Conservation (phyloP, 2,797 vertebrate genomes). For the Columba guinea region DNA sequence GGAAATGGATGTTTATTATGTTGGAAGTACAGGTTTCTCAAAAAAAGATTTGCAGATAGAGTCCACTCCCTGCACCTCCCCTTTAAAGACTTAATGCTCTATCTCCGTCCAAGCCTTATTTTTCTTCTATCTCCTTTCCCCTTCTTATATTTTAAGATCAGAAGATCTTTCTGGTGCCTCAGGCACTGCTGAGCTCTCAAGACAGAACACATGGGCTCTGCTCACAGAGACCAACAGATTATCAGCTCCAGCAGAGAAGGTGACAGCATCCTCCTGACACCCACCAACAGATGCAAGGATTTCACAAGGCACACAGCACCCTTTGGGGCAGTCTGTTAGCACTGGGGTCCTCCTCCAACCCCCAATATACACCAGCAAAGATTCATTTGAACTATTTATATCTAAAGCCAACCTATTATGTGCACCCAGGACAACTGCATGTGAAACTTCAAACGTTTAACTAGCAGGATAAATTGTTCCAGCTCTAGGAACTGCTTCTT, state of each 20-base stretch:
- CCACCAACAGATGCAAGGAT: not conserved
- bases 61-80: accelerated
- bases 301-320: not conserved
- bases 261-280: not conserved
- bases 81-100: not conserved
- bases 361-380: not conserved
- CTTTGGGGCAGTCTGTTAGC: not conserved
- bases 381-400: not conserved
- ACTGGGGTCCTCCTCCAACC: not conserved
- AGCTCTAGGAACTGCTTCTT: not conserved
- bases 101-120: not conserved
- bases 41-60: not conserved
- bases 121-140: not conserved
- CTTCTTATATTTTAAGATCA: not conserved
- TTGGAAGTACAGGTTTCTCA: not conserved
- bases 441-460: not conserved
- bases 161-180: not conserved
- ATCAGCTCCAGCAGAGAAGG: not conserved
- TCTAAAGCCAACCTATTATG: not conserved
- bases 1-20: not conserved
- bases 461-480: not conserved
- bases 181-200: not conserved
- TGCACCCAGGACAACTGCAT: not conserved
- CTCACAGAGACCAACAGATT: not conserved
- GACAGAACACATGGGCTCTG: not conserved